Base-by-base conservation (phyloP, 1,140 invertebrate species). In the Zaprionus capensis region DNA sequence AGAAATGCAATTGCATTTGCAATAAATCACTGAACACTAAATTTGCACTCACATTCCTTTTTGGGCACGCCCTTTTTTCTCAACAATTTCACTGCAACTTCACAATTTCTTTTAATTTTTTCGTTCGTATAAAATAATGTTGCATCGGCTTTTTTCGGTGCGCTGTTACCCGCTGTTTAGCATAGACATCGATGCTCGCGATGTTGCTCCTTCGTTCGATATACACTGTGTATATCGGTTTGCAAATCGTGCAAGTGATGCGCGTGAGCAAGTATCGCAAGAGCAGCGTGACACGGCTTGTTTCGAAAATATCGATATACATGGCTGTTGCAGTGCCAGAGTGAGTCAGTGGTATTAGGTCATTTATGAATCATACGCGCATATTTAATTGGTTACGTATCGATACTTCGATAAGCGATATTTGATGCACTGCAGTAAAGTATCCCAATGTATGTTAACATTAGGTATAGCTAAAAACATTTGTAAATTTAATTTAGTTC, bases 121-220 rank as follows among this genome's bases (percentile, higher is more conserved):
- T 46, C 41, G 31, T 34, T 34, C 46, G 57, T 64, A 51, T 64
- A 62, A 66, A 76, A 72, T 62, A 76, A 67, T 67, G 63, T 76
- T 72, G 74, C 62, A 76, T 76, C 74, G 72, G 74, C 74, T 77
- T 77, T 73, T 73, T 76, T 76, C 69, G 73, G 67, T 71, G 72
- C 72, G 56, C 28, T 58, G 65, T 75, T 63, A 59, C 67, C 72
- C 72, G 72, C 67, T 74, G 66, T 70, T 74, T 62, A 70, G 46
- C 38, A 70, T 66, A 67, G 64, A 73, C 64, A 73, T 68, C 64
- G 71, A 73, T 73, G 71, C 41, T 67, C 71, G 63, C 71, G 63
- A 73, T 73, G 56, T 49, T 26, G 26, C 31, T 61, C 28, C 51
- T 17, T 53, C 24, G 22, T 17, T 53, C 24, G 22, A 49, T 36